Percentiles rank a stretch among this genome's conserved stretches.
Conservation (phyloP, 2,888 invertebrate species). For the Dicycla oo region DNA sequence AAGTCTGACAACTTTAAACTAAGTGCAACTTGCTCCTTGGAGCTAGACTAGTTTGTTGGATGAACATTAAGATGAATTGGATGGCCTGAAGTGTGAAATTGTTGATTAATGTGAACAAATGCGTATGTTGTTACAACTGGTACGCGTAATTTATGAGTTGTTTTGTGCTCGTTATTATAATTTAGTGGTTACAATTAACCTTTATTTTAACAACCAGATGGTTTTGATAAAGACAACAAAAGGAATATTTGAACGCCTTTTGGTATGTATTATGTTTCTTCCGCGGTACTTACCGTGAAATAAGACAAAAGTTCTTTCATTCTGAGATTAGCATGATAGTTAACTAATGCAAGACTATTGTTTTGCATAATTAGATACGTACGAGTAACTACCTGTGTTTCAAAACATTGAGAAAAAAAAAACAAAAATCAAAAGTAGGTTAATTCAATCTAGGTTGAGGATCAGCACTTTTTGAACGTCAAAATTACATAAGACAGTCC, state of each 20-base stretch:
- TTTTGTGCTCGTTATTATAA: slow-evolving; percentile 7
- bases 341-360: not conserved
- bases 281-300: not conserved
- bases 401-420: not conserved
- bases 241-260: not conserved
- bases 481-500: no score
- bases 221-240: slow-evolving; percentile 8
- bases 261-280: not conserved
- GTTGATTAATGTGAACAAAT: slow-evolving; percentile 39
- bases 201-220: slow-evolving; percentile 22
- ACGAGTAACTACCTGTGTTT: not conserved
- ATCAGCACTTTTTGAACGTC: no score
- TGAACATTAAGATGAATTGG: slow-evolving; percentile 50
- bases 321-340: not conserved
- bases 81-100: slow-evolving; percentile 44
- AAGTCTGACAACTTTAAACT: slow-evolving; percentile 41
- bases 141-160: slow-evolving; percentile 29
- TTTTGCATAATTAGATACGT: not conserved
- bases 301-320: not conserved
- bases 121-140: slow-evolving; percentile 15
- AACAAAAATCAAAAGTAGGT: no score
- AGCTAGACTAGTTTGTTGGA: slow-evolving; percentile 17
- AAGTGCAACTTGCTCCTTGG: slow-evolving; percentile 38
- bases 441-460: no score
- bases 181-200: slow-evolving; percentile 25